These are phyloP conservation scores for Agelastica alni DNA, from an alignment of 2,888 invertebrate species.

Conservation along the genomic window DNA sequence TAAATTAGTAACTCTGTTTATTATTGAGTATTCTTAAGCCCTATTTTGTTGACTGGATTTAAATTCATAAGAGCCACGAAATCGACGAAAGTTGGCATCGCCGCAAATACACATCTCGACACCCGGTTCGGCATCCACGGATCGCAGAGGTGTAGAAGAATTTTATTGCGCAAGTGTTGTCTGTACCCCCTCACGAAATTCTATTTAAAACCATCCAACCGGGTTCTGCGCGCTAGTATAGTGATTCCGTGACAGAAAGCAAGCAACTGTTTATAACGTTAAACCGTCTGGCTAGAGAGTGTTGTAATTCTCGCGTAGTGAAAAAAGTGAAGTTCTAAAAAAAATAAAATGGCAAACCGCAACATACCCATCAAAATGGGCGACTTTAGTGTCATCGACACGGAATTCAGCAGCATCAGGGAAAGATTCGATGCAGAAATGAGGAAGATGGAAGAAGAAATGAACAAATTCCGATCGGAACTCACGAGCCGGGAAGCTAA, in stretches of 20 bases:
- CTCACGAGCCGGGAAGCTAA: slow-evolving; percentile 91
- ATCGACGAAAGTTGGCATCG: no score
- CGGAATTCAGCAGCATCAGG: slow-evolving; percentile 94
- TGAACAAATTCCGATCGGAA: slow-evolving; percentile 92
- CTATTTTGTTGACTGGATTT: no score
- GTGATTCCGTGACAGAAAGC: slow-evolving; percentile 11
- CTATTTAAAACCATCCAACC: slow-evolving; percentile 50
- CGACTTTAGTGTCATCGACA: slow-evolving; percentile 94
- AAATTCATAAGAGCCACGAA: no score
- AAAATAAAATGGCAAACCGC: slow-evolving; percentile 71
- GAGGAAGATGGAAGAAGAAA: slow-evolving; percentile 98
- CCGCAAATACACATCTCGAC: not conserved
- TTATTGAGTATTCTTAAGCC: no score
- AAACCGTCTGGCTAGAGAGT: not conserved
- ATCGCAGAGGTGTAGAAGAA: slow-evolving; percentile 26
- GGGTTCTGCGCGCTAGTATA: slow-evolving; percentile 29
- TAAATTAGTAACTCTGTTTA: no score
- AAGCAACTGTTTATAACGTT: slow-evolving; percentile 9
- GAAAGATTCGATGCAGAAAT: slow-evolving; percentile 96
- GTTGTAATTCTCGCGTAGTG: slow-evolving; percentile 14
- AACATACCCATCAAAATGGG: slow-evolving; percentile 91
- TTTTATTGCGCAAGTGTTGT: slow-evolving; percentile 48
- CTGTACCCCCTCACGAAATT: slow-evolving; percentile 43
- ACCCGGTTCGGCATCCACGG: not conserved
- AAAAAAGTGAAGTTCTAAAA: slow-evolving; percentile 9